A percentile compares a stretch with the other conserved stretches of the same genome.
Conservation (phyloP, 35 echinoderm and acorn worm genomes). For the Apostichopus japonicus region DNA sequence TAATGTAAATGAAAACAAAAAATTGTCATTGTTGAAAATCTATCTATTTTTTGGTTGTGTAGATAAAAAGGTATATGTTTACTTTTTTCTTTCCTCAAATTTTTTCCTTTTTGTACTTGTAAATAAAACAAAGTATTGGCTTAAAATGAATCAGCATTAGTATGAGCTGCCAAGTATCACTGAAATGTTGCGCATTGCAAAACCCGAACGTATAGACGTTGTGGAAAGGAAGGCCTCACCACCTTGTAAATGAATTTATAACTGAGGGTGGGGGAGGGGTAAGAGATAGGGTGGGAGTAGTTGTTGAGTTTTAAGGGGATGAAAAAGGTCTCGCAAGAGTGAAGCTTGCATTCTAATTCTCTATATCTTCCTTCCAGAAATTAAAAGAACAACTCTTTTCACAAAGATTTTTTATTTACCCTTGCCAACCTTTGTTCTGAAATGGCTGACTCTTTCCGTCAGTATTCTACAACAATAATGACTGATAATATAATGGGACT, state of each 20-base stretch:
- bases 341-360: no score
- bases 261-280: neutral
- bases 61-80: constrained; percentile 50
- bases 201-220: neutral
- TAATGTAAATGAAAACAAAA: constrained; percentile 35
- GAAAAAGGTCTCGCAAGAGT: no score
- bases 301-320: no score
- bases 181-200: neutral
- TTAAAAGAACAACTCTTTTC: no score
- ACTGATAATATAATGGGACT: no score
- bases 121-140: constrained; percentile 4
- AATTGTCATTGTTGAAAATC: constrained; percentile 44
- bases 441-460: no score
- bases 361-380: no score
- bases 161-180: neutral
- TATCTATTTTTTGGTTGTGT: constrained; percentile 51
- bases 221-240: neutral
- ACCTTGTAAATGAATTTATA: neutral
- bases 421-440: no score
- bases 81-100: constrained; percentile 11
- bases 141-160: neutral
- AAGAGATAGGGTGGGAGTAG: neutral
- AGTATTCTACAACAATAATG: no score
- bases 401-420: no score
- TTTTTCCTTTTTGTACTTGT: constrained; percentile 44